Conservation (phyloP, 2,888 invertebrate genomes). For the Eurytoma adleriae region DNA sequence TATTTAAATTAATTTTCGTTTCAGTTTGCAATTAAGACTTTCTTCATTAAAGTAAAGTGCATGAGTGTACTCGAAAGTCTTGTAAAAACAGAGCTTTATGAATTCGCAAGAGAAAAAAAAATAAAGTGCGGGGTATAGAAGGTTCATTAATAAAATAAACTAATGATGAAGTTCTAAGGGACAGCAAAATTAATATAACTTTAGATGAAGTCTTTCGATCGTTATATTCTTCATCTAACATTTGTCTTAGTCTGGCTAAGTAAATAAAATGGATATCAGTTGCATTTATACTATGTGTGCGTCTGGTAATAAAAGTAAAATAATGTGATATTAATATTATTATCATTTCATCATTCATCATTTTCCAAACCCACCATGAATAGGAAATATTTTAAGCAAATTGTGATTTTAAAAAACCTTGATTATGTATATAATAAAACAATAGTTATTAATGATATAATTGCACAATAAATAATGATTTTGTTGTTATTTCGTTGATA, state of each 20-base stretch:
- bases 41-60: slow-evolving; percentile 36
- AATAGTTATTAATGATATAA: too few relatives aligned
- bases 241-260: slow-evolving; percentile 31
- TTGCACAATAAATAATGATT: too few relatives aligned
- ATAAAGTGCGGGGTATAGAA: not conserved
- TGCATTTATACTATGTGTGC: slow-evolving; percentile 1
- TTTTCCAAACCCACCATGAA: slow-evolving; percentile 10
- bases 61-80: slow-evolving; percentile 1
- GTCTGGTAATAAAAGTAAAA: slow-evolving; percentile 16
- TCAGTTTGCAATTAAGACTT: slow-evolving; percentile 37
- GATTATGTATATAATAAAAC: too few relatives aligned
- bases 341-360: not conserved
- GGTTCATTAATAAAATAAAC: slow-evolving; percentile 33
- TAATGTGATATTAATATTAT: not conserved
- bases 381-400: too few relatives aligned
- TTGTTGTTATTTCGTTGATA: too few relatives aligned
- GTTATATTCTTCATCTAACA: slow-evolving; percentile 28
- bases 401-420: too few relatives aligned
- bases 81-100: slow-evolving; percentile 19
- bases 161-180: slow-evolving; percentile 14
- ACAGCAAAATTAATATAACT: slow-evolving; percentile 32
- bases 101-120: slow-evolving; percentile 2
- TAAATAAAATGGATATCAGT: not conserved
- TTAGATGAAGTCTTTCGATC: slow-evolving; percentile 35
- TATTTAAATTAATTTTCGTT: slow-evolving; percentile 44